Evolutionary conservation across 1,140 invertebrate species (phyloP).

Genomic region (Zaprionus inermis): DNA sequence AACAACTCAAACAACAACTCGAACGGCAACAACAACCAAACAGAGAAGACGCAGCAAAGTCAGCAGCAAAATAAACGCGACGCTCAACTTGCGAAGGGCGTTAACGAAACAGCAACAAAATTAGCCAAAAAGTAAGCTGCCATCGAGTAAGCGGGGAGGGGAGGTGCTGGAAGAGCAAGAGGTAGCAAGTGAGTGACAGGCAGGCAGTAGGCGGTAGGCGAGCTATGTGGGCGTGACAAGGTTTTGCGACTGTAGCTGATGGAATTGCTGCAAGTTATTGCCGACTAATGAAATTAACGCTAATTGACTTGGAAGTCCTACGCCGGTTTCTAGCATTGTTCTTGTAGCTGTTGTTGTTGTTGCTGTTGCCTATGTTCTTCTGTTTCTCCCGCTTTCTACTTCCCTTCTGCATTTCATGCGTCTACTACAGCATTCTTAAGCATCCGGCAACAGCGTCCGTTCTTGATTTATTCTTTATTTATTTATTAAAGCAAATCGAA

Average conservation of each 20-base stretch:
- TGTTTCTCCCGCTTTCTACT: neutral
- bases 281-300: constrained; percentile 79
- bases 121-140: constrained; percentile 75
- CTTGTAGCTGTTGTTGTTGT: constrained; percentile 8
- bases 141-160: neutral
- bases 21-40: constrained; percentile 18
- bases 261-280: constrained; percentile 78
- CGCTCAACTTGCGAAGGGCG: constrained; percentile 72
- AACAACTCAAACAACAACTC: constrained; percentile 24
- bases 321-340: constrained; percentile 1
- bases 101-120: constrained; percentile 77
- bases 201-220: constrained; percentile 10
- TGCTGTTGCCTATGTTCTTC: neutral
- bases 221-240: constrained; percentile 16
- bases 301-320: constrained; percentile 72
- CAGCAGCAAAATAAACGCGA: constrained; percentile 65
- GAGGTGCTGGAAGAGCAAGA: neutral
- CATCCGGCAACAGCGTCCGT: constrained; percentile 5
- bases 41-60: constrained; percentile 18
- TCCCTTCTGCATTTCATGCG: neutral
- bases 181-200: constrained; percentile 9
- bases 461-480: constrained; percentile 19
- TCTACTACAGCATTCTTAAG: neutral
- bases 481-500: neutral
- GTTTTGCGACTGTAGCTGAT: constrained; percentile 44